Base-by-base conservation (phyloP, 1,140 invertebrate species). In the Hirudo medicinalis region DNA sequence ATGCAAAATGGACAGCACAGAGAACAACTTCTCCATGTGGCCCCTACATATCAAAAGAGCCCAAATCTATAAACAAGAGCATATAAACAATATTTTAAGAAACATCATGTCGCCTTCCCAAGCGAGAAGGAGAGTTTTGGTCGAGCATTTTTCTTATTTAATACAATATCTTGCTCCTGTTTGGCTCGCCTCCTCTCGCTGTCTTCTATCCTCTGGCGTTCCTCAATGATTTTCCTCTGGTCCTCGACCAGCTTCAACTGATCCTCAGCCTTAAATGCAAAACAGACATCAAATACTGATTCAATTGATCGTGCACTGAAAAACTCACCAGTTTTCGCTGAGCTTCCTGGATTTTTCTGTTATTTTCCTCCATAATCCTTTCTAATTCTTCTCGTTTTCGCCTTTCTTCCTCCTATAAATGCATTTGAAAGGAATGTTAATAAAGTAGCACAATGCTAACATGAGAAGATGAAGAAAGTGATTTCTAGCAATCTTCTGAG, bases 281-380 rank as follows among this genome's bases (percentile, higher is more conserved):
- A 69, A 73, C n/a, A 0, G 19, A 71, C 17, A 36, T 55, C 25
- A n/a, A 32, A 63, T 63, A 25, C 29, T 8, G 22, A 63, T 11
- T 22, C 57, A 11, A 74, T 49, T 1, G n/a, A 75, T 67, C 55
- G 5, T 68, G 74, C 40, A 71, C 69, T 70, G 70, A 68, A 74
- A 49, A 73, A 79, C 85, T 87, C 85, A 96, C 93, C 87, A 96
- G 85, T 89, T 94, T 94, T 80, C 88, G 88, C 85, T 96, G 92
- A 75, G 92, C 92, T 83, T 95, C 91, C 84, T 96, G 92, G 75
- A 97, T 94, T 86, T 95, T 96, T 84, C 86, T 88, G 86, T 95
- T 94, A 86, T 97, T 97, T 86, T 97, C 92, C 78, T 92, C 91
- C 88, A 96, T 89, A 82, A 97, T 97, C 83, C 88, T 87, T 85